Conservation (phyloP, 92 coral and sea anemone species). For the Chrysogorgia sp. region DNA sequence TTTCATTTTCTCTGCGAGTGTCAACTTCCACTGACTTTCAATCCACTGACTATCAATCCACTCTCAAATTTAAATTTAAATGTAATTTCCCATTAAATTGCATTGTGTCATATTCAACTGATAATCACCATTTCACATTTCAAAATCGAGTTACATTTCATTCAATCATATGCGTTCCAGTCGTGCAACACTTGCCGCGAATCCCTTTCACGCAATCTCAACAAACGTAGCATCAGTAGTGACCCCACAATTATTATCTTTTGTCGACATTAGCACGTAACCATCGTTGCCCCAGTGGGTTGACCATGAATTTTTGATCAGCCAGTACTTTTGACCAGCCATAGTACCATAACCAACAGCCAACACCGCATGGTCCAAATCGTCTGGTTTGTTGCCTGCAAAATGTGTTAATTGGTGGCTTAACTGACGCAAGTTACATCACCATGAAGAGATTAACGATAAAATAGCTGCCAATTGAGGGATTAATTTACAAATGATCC, state of each 20-base stretch:
- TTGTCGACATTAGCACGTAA: constrained; percentile 91
- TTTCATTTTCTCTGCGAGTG: too few species aligned
- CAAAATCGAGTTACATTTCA: too few species aligned
- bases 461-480: too few species aligned
- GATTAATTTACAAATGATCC: too few species aligned
- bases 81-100: too few species aligned
- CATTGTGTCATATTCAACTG: too few species aligned
- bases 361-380: constrained; percentile 91
- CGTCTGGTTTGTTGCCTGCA: constrained; percentile 78
- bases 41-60: too few species aligned
- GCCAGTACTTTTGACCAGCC: constrained; percentile 84
- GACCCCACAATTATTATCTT: constrained; percentile 94
- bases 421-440: too few species aligned
- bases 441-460: too few species aligned
- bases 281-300: constrained; percentile 99
- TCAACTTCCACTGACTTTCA: too few species aligned
- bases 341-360: constrained; percentile 97
- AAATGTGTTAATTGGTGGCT: not conserved
- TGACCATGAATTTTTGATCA: constrained; percentile 97
- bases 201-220: constrained; percentile 52
- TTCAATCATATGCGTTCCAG: not conserved
- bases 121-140: too few species aligned
- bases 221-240: constrained; percentile 97
- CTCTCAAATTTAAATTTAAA: too few species aligned
- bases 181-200: not conserved